Evolutionary conservation across 2,113 vertebrate genomes (phyloP).

Genomic region (Panthera uncia): DNA sequence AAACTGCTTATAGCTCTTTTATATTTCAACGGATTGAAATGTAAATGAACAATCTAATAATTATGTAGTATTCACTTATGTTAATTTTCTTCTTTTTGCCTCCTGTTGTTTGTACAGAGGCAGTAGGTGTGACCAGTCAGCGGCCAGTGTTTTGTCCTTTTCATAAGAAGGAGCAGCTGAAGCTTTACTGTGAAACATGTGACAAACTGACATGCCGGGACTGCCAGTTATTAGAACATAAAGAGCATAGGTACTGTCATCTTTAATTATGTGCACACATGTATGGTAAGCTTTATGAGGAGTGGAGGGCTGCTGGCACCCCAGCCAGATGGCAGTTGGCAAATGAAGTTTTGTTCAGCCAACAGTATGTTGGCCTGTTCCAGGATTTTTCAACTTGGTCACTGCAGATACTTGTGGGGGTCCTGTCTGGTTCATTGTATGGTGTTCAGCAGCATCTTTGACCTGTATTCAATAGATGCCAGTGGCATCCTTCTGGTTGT

Average conservation of each 20-base stretch:
- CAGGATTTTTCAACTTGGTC: neutral
- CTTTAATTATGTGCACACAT: neutral
- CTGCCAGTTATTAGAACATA: constrained; percentile 97
- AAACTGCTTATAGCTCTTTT: neutral
- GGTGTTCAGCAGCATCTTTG: neutral
- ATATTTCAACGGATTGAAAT: neutral
- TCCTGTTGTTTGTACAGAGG: constrained; percentile 84
- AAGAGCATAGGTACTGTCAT: constrained; percentile 95
- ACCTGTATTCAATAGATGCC: neutral
- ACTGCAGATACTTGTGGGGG: neutral
- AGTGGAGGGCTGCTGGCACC: neutral
- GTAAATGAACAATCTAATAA: neutral
- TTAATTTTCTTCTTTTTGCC: constrained; percentile 55
- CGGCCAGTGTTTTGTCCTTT: constrained; percentile 96
- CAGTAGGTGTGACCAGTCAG: constrained; percentile 92
- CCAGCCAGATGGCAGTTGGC: neutral
- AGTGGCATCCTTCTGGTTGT: neutral
- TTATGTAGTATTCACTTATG: neutral
- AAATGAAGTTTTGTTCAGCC: neutral
- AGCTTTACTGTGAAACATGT: constrained; percentile 98
- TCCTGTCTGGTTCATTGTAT: neutral
- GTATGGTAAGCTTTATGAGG: neutral
- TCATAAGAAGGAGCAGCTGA: constrained; percentile 98
- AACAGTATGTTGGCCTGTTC: neutral
- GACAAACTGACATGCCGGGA: constrained; percentile 97